These are phyloP conservation scores for Harmothoe impar DNA, from an alignment of 2,888 invertebrate species.

Conservation along the genomic window DNA sequence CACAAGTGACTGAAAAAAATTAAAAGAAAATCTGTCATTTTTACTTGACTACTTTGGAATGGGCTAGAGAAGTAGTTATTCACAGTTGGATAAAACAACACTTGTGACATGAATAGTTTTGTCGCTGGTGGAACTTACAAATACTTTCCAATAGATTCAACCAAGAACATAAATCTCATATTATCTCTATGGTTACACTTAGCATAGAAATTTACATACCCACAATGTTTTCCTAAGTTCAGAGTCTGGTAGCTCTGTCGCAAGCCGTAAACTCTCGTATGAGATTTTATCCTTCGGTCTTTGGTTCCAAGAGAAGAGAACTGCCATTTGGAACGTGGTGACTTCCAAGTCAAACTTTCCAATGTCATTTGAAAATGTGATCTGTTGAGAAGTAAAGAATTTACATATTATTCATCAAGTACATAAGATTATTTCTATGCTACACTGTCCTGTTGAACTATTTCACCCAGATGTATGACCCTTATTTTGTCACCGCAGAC, in stretches of 20 bases:
- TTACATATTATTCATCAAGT: no score
- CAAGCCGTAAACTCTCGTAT: slow-evolving; percentile 97
- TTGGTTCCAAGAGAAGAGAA: slow-evolving; percentile 99
- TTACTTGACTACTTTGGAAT: not conserved
- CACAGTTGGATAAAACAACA: no score
- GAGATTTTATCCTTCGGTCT: slow-evolving; percentile 94
- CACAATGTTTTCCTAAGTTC: slow-evolving; percentile 96
- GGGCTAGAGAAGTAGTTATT: no score
- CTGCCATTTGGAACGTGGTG: slow-evolving; percentile 99
- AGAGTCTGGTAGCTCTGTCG: slow-evolving; percentile 97
- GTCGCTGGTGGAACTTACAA: no score
- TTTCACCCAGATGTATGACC: no score
- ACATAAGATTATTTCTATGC: no score
- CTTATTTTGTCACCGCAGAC: no score
- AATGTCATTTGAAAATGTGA: slow-evolving; percentile 95
- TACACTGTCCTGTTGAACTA: no score
- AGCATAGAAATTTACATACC: slow-evolving; percentile 83
- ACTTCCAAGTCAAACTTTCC: slow-evolving; percentile 98
- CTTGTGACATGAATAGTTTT: no score
- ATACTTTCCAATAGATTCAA: no score
- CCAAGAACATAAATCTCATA: no score
- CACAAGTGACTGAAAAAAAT: slow-evolving; percentile 89
- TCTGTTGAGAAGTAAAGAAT: slow-evolving; percentile 84
- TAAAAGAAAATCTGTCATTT: not conserved
- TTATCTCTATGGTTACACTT: no score